Evolutionary conservation across 2,888 invertebrate genomes (phyloP).

Genomic region (Cataglyphis livida): DNA sequence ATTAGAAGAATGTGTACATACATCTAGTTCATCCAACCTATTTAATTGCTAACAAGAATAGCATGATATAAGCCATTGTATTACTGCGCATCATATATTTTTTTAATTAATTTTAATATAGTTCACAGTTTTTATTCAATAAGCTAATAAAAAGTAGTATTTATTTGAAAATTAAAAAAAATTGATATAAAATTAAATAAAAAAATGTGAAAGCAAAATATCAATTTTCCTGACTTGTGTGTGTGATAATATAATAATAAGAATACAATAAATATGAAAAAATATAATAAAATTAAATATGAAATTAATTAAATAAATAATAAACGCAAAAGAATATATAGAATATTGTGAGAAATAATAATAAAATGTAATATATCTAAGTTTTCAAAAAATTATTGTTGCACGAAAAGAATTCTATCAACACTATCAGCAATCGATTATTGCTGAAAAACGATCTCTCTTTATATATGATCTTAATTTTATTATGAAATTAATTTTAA

Average conservation of each 20-base stretch:
- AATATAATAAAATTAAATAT: not conserved
- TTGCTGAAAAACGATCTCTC: not conserved
- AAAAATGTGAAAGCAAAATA: not conserved
- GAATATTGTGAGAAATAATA: not conserved
- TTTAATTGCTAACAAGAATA: conserved; percentile 6
- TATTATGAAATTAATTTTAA: not conserved
- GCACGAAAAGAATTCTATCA: not conserved
- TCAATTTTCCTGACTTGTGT: not conserved
- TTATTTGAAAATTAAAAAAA: no score
- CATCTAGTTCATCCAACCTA: not conserved
- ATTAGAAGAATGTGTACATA: conserved; percentile 14
- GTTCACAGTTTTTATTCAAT: not conserved
- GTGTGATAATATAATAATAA: not conserved
- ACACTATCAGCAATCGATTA: not conserved
- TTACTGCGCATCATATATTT: not conserved
- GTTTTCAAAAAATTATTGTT: not conserved
- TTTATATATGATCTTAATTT: not conserved
- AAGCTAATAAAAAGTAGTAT: no score
- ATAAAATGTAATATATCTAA: not conserved
- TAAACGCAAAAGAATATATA: not conserved
- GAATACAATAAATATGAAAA: not conserved
- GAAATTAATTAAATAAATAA: not conserved
- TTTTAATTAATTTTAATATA: not conserved
- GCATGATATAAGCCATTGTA: not conserved
- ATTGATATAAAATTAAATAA: not conserved